Base-by-base conservation (phyloP, 2,797 vertebrate genomes). In the Mus spretus region DNA sequence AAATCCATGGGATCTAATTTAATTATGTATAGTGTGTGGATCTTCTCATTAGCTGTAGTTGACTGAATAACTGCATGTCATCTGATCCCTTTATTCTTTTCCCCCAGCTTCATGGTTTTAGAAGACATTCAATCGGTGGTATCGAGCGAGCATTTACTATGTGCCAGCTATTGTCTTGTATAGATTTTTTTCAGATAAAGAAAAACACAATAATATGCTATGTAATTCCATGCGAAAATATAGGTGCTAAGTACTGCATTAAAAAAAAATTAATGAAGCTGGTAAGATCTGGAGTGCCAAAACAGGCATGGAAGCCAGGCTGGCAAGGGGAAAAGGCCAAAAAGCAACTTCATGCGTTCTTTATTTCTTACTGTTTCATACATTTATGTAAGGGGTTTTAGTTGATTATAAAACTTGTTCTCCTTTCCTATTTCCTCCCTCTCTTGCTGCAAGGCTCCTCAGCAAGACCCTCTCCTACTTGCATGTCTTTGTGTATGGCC, bases 21-120 rank as follows among this genome's bases (percentile, higher is more conserved):
- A 96, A 97, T 96, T 97, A 96, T 26, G 63, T 10, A 44, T 70
- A 47, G 55, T 40, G 53, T 57, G 53, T 89, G 84, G 87, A 74
- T 97, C 97, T 95, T 89, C 91, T 95, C 94, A 94, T 93, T 95
- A 91, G 77, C 72, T 88, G 93, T 59, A 40, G 65, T 7, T 97
- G 84, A 87, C 79, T 93, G 75, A 95, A 78, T 93, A 92, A 79
- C 79, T 93, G 74, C 79, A 95, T 95, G 83, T 77, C 90, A 95
- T 90, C 88, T 91, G 72, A 95, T 82, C 74, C 24, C 47, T 87
- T 93, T 28, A 57, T 91, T 91, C 82, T 96, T 96, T 81, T 91
- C n/a, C 65, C 37, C 57, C 31, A 57, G 77, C 34, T 40, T 90
- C 87, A 63, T 1, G 93, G 85, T 91, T 96, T 92, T 53, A 96